A percentile compares a stretch with the other conserved stretches of the same genome.
These are phyloP conservation scores for Cylloceria caligata DNA, from an alignment of 2,888 invertebrate species.

Conservation along the genomic window DNA sequence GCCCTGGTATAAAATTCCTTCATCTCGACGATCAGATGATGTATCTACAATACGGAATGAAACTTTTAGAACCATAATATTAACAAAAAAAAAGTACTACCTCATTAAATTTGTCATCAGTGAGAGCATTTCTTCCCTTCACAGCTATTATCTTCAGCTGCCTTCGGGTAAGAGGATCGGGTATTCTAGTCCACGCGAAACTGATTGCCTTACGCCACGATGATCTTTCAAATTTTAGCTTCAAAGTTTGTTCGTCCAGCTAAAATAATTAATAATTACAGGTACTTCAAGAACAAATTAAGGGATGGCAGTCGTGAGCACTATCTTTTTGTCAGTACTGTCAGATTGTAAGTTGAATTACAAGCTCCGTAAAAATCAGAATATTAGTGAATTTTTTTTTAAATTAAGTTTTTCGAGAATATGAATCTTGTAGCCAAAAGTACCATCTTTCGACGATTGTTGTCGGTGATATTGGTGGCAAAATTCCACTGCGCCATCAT, in stretches of 20 bases:
- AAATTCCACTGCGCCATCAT: conserved; percentile 91
- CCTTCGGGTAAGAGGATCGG: conserved; percentile 88
- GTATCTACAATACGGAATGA: conserved; percentile 86
- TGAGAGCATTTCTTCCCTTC: conserved; percentile 90
- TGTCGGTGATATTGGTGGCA: conserved; percentile 91
- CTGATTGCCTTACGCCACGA: conserved; percentile 91
- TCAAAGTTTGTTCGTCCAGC: conserved; percentile 89
- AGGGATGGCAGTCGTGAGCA: too few relatives aligned
- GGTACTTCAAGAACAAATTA: background rate
- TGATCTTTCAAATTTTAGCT: conserved; percentile 90
- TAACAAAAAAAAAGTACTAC: conserved; percentile 81
- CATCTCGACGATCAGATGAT: conserved; percentile 91
- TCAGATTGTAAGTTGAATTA: too few relatives aligned
- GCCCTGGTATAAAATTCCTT: conserved; percentile 91
- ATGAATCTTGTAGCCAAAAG: conserved; percentile 39
- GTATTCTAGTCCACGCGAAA: conserved; percentile 89
- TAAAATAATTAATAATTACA: conserved; percentile 66
- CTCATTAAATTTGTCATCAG: conserved; percentile 91
- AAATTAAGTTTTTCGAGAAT: background rate
- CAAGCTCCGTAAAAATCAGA: too few relatives aligned
- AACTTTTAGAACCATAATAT: conserved; percentile 2
- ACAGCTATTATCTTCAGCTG: conserved; percentile 90
- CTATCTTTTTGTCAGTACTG: too few relatives aligned
- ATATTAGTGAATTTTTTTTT: background rate
- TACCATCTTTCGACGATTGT: conserved; percentile 89